phyloP scores from a whole-genome alignment of 2,888 invertebrate genomes.

The Calliopum simillimum region DNA sequence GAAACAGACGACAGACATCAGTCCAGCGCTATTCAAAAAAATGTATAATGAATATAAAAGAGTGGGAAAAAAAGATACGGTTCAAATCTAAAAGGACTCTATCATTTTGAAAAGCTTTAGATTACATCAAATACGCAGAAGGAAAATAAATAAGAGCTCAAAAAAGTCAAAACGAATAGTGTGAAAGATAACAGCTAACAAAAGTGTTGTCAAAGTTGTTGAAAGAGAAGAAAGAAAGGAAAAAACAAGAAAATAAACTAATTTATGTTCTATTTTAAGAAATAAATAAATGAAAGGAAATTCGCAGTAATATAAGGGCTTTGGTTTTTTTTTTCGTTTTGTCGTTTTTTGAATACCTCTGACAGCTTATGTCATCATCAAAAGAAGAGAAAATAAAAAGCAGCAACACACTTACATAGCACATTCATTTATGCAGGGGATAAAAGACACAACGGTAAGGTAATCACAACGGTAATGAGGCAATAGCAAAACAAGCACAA shows the following conservation, averaged over 20 bases:
- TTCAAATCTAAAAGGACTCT: conserved; percentile 3
- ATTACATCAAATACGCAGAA: neutral
- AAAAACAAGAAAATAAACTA: neutral
- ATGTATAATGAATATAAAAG: too few relatives aligned
- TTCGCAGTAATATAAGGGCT: neutral
- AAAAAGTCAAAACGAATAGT: neutral
- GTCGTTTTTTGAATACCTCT: too few relatives aligned
- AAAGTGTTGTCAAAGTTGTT: neutral
- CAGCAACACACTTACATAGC: too few relatives aligned
- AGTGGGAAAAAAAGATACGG: neutral
- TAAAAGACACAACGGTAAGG: too few relatives aligned
- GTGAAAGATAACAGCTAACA: neutral
- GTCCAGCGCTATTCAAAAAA: too few relatives aligned
- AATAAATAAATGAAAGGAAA: neutral
- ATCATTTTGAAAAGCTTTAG: conserved; percentile 18
- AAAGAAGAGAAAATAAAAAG: too few relatives aligned
- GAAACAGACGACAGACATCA: too few relatives aligned
- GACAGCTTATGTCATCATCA: too few relatives aligned
- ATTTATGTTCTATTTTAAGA: neutral
- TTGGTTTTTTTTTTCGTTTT: conserved; percentile 17
- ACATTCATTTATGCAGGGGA: too few relatives aligned
- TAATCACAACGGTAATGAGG: too few relatives aligned
- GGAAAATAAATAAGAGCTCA: neutral
- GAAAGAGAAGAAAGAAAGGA: neutral
- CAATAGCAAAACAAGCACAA: too few relatives aligned